A percentile compares a stretch with the other conserved stretches of the same genome.
These are phyloP conservation scores for Callyntrura guangdongensis DNA, from an alignment of 2,888 invertebrate species.

Conservation along the genomic window DNA sequence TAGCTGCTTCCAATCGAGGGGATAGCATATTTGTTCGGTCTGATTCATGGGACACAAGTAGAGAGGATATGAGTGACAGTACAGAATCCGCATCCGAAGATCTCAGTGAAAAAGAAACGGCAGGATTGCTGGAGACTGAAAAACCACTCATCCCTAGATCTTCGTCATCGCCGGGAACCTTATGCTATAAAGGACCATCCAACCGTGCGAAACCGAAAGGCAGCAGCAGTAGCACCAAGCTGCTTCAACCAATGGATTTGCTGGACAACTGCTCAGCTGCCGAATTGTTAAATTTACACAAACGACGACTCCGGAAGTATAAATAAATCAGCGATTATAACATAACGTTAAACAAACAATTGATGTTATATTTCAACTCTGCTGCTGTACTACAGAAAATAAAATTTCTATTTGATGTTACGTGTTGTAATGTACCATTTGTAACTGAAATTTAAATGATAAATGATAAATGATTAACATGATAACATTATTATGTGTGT, in stretches of 20 bases:
- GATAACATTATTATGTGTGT: too few relatives aligned
- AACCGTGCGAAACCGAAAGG: slow-evolving; percentile 47
- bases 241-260: slow-evolving; percentile 68
- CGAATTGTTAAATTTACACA: slow-evolving; percentile 77
- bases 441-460: too few relatives aligned
- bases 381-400: not conserved
- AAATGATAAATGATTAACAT: too few relatives aligned
- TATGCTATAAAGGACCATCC: slow-evolving; percentile 68
- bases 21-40: slow-evolving; percentile 78
- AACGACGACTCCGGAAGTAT: slow-evolving; percentile 71
- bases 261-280: slow-evolving; percentile 77
- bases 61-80: slow-evolving; percentile 82
- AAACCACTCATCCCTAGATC: slow-evolving; percentile 75
- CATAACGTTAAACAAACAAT: not conserved
- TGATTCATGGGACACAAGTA: slow-evolving; percentile 81
- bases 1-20: slow-evolving; percentile 58
- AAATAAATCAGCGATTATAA: slow-evolving; percentile 54
- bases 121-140: slow-evolving; percentile 63
- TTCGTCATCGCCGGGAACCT: slow-evolving; percentile 67
- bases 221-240: slow-evolving; percentile 30
- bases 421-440: not conserved
- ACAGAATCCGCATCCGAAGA: slow-evolving; percentile 63
- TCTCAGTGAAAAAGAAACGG: slow-evolving; percentile 38
- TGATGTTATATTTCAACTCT: not conserved
- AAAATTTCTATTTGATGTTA: slow-evolving; percentile 4